A percentile compares a stretch with the other conserved stretches of the same genome.
Evolutionary conservation across 1,140 invertebrate species (phyloP).

Genomic region (Neelides sp.): DNA sequence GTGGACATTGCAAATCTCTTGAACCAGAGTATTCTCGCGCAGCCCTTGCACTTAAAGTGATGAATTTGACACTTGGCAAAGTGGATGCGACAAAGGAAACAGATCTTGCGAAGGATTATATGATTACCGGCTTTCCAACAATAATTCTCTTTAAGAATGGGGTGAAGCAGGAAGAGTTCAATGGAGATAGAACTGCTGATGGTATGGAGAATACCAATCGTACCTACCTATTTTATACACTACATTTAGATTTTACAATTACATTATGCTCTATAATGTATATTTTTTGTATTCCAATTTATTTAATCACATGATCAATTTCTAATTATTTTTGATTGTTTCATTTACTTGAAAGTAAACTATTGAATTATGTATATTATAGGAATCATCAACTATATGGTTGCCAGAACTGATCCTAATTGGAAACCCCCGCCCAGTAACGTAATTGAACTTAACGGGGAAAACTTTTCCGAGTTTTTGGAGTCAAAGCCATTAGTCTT

Average conservation of each 20-base stretch:
- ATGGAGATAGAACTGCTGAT: slow-evolving; percentile 36
- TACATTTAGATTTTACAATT: too few relatives aligned
- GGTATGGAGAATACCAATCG: too few relatives aligned
- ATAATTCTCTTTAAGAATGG: slow-evolving; percentile 39
- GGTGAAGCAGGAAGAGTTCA: slow-evolving; percentile 36
- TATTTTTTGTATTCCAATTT: too few relatives aligned
- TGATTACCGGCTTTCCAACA: slow-evolving; percentile 38
- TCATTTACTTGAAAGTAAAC: too few relatives aligned
- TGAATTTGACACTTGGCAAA: slow-evolving; percentile 39
- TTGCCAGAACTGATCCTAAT: slow-evolving; percentile 38
- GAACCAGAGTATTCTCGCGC: slow-evolving; percentile 35
- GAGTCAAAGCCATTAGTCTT: slow-evolving; percentile 41
- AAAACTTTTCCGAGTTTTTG: slow-evolving; percentile 44
- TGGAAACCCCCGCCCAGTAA: slow-evolving; percentile 45
- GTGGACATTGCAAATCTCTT: slow-evolving; percentile 36
- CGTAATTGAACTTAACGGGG: slow-evolving; percentile 43
- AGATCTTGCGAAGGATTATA: slow-evolving; percentile 38
- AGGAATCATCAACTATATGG: slow-evolving; percentile 44
- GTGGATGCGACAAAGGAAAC: slow-evolving; percentile 42
- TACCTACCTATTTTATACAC: background rate
- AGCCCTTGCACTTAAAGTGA: slow-evolving; percentile 33
- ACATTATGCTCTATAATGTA: too few relatives aligned
- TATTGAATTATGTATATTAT: too few relatives aligned
- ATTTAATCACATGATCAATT: too few relatives aligned
- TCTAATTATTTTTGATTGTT: too few relatives aligned